Percentiles rank a stretch among this genome's conserved stretches.
Evolutionary conservation across 1,140 invertebrate genomes (phyloP).

Genomic region (Dinoponera quadriceps): DNA sequence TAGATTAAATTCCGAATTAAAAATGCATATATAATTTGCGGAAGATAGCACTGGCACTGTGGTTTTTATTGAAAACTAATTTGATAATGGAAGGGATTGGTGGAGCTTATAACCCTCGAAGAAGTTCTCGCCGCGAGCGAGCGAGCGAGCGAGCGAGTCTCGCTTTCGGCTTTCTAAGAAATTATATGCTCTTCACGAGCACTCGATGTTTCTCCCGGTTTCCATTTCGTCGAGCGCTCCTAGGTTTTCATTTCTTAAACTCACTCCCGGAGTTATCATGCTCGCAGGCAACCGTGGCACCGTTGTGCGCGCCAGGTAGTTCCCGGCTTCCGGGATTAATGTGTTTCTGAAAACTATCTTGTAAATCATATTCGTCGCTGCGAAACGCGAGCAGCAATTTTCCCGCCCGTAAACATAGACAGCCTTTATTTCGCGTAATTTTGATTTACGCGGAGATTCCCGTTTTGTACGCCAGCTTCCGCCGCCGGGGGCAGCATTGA

Average conservation of each 20-base stretch:
- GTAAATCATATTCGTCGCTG: slow-evolving; percentile 55
- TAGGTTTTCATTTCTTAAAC: slow-evolving; percentile 60
- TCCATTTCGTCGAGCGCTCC: slow-evolving; percentile 41
- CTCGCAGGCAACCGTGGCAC: slow-evolving; percentile 3
- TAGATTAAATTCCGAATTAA: background rate
- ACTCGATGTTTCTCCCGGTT: slow-evolving; percentile 58
- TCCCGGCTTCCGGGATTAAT: slow-evolving; percentile 49
- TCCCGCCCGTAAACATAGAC: slow-evolving; percentile 5
- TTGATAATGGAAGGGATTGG: slow-evolving; percentile 79
- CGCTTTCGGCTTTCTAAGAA: slow-evolving; percentile 72
- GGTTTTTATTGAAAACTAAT: slow-evolving; percentile 73
- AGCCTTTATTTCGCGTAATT: slow-evolving; percentile 28
- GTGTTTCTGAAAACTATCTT: slow-evolving; percentile 50
- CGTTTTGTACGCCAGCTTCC: background rate
- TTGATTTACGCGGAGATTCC: slow-evolving; percentile 37
- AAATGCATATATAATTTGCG: slow-evolving; percentile 19
- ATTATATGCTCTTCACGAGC: slow-evolving; percentile 69
- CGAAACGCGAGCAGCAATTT: slow-evolving; percentile 22
- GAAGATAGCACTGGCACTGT: slow-evolving; percentile 16
- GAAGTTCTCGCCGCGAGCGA: slow-evolving; percentile 51
- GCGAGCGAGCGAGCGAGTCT: background rate
- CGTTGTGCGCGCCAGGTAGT: slow-evolving; percentile 42
- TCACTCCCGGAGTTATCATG: slow-evolving; percentile 45
- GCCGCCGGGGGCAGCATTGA: background rate
- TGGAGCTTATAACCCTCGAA: slow-evolving; percentile 52